These are phyloP conservation scores for Endomychus coccineus DNA, from an alignment of 2,888 invertebrate genomes.

Conservation along the genomic window DNA sequence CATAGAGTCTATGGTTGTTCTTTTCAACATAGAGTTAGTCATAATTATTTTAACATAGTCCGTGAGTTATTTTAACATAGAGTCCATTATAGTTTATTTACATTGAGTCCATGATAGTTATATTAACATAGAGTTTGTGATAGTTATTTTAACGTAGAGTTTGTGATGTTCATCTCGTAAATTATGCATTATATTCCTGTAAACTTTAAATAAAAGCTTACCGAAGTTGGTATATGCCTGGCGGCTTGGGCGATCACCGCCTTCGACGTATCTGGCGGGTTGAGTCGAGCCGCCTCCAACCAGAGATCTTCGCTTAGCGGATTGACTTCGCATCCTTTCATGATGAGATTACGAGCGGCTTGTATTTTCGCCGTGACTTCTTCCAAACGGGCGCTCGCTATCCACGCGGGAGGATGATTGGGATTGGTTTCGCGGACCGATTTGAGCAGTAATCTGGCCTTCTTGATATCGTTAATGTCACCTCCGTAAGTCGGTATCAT, in stretches of 20 bases:
- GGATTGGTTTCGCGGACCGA: conserved; percentile 97
- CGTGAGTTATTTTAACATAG: too few species aligned
- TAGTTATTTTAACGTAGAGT: too few species aligned
- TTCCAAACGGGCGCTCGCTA: conserved; percentile 95
- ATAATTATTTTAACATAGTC: too few species aligned
- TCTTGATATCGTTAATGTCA: conserved; percentile 96
- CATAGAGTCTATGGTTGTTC: too few species aligned
- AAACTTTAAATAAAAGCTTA: conserved; percentile 24
- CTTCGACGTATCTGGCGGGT: conserved; percentile 89
- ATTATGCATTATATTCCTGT: too few species aligned
- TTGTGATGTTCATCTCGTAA: too few species aligned
- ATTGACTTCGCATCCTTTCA: conserved; percentile 97
- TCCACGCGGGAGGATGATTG: conserved; percentile 99
- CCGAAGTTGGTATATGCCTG: conserved; percentile 89
- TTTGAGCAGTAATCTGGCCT: conserved; percentile 88
- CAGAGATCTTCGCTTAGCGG: conserved; percentile 95
- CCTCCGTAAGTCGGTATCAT: conserved; percentile 99
- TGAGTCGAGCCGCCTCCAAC: conserved; percentile 92
- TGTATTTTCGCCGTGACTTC: conserved; percentile 97
- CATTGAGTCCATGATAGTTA: too few species aligned
- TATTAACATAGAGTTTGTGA: too few species aligned
- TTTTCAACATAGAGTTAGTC: too few species aligned
- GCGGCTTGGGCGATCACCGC: conserved; percentile 97
- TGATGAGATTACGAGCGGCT: conserved; percentile 92
- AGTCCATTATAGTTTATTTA: too few species aligned